Conservation (phyloP, 1,140 invertebrate species). For the Capitella teleta region DNA sequence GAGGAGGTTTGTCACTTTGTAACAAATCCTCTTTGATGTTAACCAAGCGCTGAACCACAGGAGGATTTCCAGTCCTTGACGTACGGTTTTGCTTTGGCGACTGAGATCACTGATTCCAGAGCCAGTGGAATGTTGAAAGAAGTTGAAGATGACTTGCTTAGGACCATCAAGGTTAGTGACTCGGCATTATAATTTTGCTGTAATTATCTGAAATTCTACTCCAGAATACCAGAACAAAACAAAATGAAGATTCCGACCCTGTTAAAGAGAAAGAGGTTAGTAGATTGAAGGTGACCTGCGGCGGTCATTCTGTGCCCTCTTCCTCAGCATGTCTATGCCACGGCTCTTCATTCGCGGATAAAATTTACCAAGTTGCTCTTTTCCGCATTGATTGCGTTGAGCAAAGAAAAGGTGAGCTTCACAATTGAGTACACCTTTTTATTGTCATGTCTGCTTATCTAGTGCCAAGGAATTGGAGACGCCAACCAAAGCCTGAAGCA, state of each 20-base stretch:
- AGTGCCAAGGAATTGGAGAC: neutral
- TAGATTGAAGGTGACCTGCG: neutral
- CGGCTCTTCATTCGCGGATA: constrained; percentile 66
- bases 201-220: no score
- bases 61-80: constrained; percentile 86
- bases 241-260: neutral
- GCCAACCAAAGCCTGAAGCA: neutral
- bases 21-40: no score
- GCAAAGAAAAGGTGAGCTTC: constrained; percentile 43
- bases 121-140: constrained; percentile 73
- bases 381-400: constrained; percentile 60
- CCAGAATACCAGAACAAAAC: neutral
- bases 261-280: neutral
- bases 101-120: constrained; percentile 70
- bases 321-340: constrained; percentile 15
- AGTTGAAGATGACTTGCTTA: constrained; percentile 80
- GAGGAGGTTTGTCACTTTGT: no score
- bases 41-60: constrained; percentile 46
- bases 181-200: neutral
- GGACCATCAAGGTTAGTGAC: constrained; percentile 33
- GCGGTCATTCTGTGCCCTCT: neutral
- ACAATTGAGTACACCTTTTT: neutral
- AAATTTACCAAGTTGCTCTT: constrained; percentile 76
- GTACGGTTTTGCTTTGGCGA: constrained; percentile 78
- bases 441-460: neutral